Conservation (phyloP, 2,888 invertebrate genomes). For the Nephrocerus scutellatus region DNA sequence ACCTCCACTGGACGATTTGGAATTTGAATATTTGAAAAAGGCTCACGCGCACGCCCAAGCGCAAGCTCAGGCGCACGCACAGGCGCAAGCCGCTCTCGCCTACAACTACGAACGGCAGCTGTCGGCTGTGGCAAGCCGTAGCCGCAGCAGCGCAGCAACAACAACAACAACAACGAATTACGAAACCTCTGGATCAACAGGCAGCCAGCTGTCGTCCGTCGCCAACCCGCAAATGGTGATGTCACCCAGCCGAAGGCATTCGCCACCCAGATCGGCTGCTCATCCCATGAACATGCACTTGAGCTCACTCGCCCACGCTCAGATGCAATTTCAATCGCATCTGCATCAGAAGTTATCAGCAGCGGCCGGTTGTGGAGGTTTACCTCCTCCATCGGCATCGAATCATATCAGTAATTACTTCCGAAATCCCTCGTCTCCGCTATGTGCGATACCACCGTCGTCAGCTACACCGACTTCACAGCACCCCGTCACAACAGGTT, state of each 20-base stretch:
- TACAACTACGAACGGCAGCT: slow-evolving; percentile 33
- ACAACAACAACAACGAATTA: slow-evolving; percentile 16
- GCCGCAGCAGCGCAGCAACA: slow-evolving; percentile 20
- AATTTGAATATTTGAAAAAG: slow-evolving; percentile 28
- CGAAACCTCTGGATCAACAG: too few species aligned
- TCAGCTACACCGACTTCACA: slow-evolving; percentile 12
- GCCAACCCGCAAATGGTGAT: slow-evolving; percentile 51
- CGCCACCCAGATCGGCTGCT: slow-evolving; percentile 50
- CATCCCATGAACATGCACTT: slow-evolving; percentile 49
- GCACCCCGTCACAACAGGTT: slow-evolving; percentile 9
- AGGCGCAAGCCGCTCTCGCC: slow-evolving; percentile 20
- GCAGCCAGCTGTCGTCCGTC: slow-evolving; percentile 9
- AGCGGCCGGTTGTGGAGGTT: slow-evolving; percentile 28
- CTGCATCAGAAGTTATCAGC: slow-evolving; percentile 46
- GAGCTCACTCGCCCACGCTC: slow-evolving; percentile 42
- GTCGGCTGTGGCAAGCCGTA: slow-evolving; percentile 1
- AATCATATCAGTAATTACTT: slow-evolving; percentile 38
- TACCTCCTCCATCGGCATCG: slow-evolving; percentile 25
- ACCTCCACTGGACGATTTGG: slow-evolving; percentile 20
- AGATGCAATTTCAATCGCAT: slow-evolving; percentile 46
- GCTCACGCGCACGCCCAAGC: slow-evolving; percentile 29
- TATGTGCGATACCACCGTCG: slow-evolving; percentile 20
- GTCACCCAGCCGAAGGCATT: slow-evolving; percentile 63
- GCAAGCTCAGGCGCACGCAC: slow-evolving; percentile 11
- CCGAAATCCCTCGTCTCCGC: slow-evolving; percentile 40